A percentile compares a stretch with the other conserved stretches of the same genome.
phyloP scores from a whole-genome alignment of 2,113 vertebrate genomes.

The Platanista minor region DNA sequence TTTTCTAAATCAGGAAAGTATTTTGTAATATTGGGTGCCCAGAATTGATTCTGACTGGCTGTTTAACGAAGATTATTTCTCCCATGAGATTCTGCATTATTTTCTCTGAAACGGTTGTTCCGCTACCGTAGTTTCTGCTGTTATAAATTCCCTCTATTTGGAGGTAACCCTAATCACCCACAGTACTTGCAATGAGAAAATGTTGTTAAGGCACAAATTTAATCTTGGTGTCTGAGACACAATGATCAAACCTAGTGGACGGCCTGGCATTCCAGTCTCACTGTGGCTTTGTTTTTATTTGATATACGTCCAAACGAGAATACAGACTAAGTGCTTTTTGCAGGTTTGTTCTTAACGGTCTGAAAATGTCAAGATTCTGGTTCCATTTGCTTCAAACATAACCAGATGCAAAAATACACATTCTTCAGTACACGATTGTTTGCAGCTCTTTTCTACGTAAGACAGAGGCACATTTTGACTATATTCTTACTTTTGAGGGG shows the following conservation, averaged over 20 bases:
- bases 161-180: neutral
- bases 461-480: accelerated
- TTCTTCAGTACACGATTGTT: neutral
- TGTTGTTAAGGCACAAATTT: neutral
- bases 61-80: neutral
- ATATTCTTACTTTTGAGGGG: neutral
- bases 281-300: neutral
- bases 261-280: too few relatives aligned
- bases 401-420: neutral
- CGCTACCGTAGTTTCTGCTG: neutral
- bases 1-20: neutral
- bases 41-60: neutral
- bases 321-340: neutral
- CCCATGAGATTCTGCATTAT: neutral
- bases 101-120: neutral
- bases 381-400: neutral
- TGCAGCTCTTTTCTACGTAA: neutral
- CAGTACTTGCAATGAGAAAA: neutral
- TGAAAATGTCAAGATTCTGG: neutral
- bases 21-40: neutral
- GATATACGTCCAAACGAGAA: neutral
- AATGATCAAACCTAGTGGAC: neutral
- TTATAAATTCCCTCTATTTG: neutral
- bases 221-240: neutral
- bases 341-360: neutral